phyloP scores from a whole-genome alignment of 2,888 invertebrate genomes.

The Mystacides longicornis region DNA sequence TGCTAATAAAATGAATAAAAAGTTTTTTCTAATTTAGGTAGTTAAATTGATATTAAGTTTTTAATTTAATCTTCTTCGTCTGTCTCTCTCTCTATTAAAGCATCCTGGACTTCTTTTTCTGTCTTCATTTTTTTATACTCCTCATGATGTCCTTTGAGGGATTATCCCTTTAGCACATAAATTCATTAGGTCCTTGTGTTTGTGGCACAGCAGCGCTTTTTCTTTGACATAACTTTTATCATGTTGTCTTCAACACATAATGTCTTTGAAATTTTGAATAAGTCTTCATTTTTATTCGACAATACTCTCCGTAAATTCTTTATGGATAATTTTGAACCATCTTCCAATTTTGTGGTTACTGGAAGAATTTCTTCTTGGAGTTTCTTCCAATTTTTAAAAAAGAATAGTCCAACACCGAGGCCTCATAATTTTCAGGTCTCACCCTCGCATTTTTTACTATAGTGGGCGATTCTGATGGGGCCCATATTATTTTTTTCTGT shows the following conservation, averaged over 20 bases:
- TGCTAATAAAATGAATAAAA: no score
- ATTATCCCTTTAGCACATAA: conserved; percentile 1
- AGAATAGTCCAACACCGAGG: neutral
- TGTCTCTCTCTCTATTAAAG: conserved; percentile 1
- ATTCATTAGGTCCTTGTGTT: neutral
- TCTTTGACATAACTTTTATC: neutral
- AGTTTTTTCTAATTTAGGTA: no score
- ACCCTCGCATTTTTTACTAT: neutral
- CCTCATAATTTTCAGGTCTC: neutral
- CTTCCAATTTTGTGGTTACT: neutral
- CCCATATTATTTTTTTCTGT: neutral
- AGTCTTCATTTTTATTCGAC: neutral
- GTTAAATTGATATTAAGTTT: no score
- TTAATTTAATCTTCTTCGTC: conserved; percentile 4
- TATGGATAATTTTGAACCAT: neutral
- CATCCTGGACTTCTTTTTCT: neutral
- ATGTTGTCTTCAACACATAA: neutral
- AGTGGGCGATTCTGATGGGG: neutral
- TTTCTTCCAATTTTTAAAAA: neutral
- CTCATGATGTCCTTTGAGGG: neutral
- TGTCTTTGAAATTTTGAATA: neutral
- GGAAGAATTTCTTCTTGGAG: conserved; percentile 1
- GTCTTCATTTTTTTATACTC: neutral
- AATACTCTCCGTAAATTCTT: neutral
- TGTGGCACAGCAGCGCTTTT: neutral